Conservation (phyloP, 2,888 invertebrate genomes). For the Carterocephalus palaemon region DNA sequence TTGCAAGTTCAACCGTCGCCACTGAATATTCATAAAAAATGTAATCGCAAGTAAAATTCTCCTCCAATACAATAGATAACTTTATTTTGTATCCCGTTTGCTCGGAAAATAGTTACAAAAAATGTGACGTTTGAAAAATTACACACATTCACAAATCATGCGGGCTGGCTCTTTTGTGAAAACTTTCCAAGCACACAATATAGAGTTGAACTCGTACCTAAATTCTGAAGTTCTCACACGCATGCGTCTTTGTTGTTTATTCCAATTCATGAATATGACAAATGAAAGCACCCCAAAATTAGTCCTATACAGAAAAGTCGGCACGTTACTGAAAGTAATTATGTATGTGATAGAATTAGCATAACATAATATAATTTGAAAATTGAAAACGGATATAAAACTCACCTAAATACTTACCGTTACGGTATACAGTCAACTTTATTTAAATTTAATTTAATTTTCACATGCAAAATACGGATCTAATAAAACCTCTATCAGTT, state of each 20-base stretch:
- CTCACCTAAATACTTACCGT: no score
- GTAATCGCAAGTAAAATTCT: conserved; percentile 64
- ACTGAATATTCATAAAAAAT: conserved; percentile 59
- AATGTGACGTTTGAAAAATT: conserved; percentile 79
- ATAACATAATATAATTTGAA: no score
- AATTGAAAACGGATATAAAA: no score
- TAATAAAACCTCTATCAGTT: not conserved
- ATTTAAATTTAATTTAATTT: conserved; percentile 5
- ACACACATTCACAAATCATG: conserved; percentile 78
- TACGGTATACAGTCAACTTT: no score
- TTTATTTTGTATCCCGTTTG: conserved; percentile 55
- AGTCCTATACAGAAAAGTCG: no score
- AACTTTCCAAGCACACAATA: conserved; percentile 64
- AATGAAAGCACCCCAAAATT: no score
- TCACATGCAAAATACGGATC: no score
- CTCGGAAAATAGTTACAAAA: conserved; percentile 69
- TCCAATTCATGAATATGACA: conserved; percentile 29
- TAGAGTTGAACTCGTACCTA: conserved; percentile 68
- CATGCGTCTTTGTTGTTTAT: conserved; percentile 45
- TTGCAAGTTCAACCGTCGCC: conserved; percentile 49
- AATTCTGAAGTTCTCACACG: conserved; percentile 52
- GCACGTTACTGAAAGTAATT: no score
- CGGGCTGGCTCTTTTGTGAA: conserved; percentile 71
- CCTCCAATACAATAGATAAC: conserved; percentile 67
- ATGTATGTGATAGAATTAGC: no score